Conservation (phyloP, 2,797 vertebrate genomes). For the Gorsachius magnificus region DNA sequence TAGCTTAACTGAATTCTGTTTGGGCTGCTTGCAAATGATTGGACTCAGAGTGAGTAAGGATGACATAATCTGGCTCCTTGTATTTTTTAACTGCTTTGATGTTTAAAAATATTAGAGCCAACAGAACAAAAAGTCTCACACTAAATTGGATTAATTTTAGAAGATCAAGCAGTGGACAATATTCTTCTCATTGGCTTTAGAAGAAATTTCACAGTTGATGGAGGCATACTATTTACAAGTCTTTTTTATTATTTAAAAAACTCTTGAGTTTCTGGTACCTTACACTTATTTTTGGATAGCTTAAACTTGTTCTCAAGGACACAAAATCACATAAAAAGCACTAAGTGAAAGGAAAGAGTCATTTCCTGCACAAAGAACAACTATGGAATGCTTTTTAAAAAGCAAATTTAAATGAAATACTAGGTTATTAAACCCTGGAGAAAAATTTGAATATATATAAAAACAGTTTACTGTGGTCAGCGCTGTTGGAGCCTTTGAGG, state of each 20-base stretch:
- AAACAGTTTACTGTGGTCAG: neutral
- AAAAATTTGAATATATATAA: neutral
- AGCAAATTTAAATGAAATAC: neutral
- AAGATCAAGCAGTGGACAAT: conserved; percentile 39
- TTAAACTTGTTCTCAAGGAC: conserved; percentile 4
- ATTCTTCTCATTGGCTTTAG: conserved; percentile 53
- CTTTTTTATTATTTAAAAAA: neutral
- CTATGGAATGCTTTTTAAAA: neutral
- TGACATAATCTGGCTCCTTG: conserved; percentile 8
- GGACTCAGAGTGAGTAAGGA: neutral
- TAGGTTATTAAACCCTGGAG: neutral
- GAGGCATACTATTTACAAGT: neutral
- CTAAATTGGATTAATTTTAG: conserved; percentile 66
- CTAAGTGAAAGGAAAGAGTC: neutral
- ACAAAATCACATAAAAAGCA: neutral
- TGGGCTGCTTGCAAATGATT: neutral
- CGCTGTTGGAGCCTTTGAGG: neutral
- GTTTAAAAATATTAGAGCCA: conserved; percentile 41
- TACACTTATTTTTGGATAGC: neutral
- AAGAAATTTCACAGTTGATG: conserved; percentile 35
- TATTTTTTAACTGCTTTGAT: conserved; percentile 56
- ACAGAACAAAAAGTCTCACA: neutral
- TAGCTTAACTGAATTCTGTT: conserved; percentile 28
- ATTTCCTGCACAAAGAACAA: neutral
- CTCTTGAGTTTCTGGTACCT: conserved; percentile 5